These are phyloP conservation scores for Peromyscus aztecus DNA, from an alignment of 2,797 vertebrate genomes.

Conservation along the genomic window DNA sequence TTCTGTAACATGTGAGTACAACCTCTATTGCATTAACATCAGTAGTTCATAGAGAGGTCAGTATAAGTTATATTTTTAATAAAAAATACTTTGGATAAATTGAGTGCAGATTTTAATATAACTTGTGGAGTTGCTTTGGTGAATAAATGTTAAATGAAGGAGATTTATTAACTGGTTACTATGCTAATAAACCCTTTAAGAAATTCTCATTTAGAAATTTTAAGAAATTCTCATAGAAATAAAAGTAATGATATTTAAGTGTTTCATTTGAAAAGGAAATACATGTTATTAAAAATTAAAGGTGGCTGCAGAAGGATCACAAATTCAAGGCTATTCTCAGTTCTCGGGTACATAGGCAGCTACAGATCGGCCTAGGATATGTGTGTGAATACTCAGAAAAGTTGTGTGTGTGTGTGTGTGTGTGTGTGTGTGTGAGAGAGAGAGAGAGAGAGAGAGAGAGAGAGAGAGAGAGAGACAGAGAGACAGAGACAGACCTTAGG, in stretches of 20 bases:
- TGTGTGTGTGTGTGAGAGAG: background rate
- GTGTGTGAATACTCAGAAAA: background rate
- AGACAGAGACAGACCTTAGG: background rate
- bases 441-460: too few relatives aligned
- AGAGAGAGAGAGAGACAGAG: too few relatives aligned
- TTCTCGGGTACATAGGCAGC: background rate
- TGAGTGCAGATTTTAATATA: slow-evolving; percentile 47
- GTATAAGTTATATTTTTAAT: slow-evolving; percentile 58
- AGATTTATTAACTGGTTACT: slow-evolving; percentile 3
- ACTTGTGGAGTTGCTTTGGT: slow-evolving; percentile 51
- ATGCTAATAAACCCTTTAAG: slow-evolving; percentile 22
- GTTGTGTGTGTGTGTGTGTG: background rate
- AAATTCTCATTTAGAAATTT: background rate
- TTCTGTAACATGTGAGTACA: slow-evolving; percentile 32
- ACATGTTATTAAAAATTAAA: background rate
- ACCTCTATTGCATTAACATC: background rate
- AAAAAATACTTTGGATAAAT: slow-evolving; percentile 18
- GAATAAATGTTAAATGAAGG: slow-evolving; percentile 30
- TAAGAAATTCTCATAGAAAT: background rate
- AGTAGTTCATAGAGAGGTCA: background rate
- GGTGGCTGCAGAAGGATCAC: background rate
- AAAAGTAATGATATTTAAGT: slow-evolving; percentile 27
- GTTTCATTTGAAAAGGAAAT: slow-evolving; percentile 29
- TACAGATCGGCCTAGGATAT: background rate
- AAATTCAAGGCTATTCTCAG: background rate